Evolutionary conservation across 2,797 vertebrate genomes (phyloP).

Genomic region (Chelon auratus): DNA sequence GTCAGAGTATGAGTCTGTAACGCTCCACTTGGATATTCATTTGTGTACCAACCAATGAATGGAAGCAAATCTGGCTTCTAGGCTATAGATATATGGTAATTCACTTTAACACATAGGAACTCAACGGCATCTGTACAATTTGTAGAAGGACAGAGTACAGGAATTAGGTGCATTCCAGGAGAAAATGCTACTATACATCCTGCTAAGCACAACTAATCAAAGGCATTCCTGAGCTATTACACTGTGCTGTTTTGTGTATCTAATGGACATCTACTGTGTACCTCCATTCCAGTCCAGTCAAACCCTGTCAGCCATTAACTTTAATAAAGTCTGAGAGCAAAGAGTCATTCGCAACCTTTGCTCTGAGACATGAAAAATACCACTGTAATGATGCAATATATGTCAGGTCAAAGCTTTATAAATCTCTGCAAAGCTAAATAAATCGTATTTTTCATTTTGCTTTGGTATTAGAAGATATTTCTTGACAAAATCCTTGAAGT

Average conservation of each 20-base stretch:
- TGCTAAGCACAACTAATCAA: slow-evolving; percentile 36
- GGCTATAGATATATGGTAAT: too few species aligned
- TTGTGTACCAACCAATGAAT: too few species aligned
- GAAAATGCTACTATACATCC: background rate
- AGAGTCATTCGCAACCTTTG: too few species aligned
- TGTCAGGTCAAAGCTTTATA: background rate
- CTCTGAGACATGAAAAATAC: too few species aligned
- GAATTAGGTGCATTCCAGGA: slow-evolving; percentile 4
- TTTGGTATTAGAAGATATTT: too few species aligned
- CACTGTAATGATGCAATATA: too few species aligned
- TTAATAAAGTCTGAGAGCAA: slow-evolving; percentile 40
- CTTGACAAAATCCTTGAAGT: too few species aligned
- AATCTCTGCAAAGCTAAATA: background rate
- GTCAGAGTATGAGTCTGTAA: too few species aligned
- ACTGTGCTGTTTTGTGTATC: slow-evolving; percentile 42
- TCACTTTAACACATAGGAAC: background rate
- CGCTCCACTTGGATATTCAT: too few species aligned
- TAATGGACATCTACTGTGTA: slow-evolving; percentile 27
- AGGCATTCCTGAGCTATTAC: slow-evolving; percentile 54
- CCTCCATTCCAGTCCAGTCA: slow-evolving; percentile 17
- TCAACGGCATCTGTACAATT: background rate
- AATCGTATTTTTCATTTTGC: background rate
- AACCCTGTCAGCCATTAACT: slow-evolving; percentile 49
- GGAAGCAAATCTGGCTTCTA: too few species aligned
- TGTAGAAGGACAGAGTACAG: slow-evolving; percentile 1